These are phyloP conservation scores for Pollachius pollachius DNA, from an alignment of 2,113 vertebrate species.

Conservation along the genomic window DNA sequence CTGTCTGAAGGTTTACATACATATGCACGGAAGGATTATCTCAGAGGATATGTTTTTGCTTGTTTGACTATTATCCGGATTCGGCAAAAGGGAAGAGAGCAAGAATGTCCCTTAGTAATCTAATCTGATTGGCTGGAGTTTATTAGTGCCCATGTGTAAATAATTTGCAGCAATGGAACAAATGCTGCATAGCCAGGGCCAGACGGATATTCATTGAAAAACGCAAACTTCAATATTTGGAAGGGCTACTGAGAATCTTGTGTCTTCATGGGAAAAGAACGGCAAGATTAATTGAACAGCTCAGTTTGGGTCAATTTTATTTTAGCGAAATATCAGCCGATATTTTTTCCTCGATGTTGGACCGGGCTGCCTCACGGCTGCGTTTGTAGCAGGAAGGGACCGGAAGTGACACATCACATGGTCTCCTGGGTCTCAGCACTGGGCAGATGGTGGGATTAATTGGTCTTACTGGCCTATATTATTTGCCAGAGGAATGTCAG, in stretches of 20 bases:
- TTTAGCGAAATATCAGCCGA: neutral
- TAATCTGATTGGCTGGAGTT: too few species aligned
- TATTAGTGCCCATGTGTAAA: too few species aligned
- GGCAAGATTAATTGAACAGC: constrained; percentile 6
- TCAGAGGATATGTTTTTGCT: too few species aligned
- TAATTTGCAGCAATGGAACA: too few species aligned
- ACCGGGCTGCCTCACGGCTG: constrained; percentile 7
- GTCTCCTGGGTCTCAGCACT: constrained; percentile 18
- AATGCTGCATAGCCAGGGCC: too few species aligned
- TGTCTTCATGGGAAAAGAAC: neutral
- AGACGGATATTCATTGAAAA: too few species aligned
- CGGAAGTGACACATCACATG: constrained; percentile 19
- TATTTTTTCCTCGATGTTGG: neutral
- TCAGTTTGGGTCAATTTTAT: neutral
- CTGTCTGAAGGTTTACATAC: too few species aligned
- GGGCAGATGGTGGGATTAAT: constrained; percentile 60
- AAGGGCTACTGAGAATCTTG: neutral
- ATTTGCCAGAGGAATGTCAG: constrained; percentile 59
- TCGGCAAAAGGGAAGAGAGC: too few species aligned
- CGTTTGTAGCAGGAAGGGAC: neutral
- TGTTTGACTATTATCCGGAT: too few species aligned
- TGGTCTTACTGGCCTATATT: constrained; percentile 42
- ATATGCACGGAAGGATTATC: too few species aligned
- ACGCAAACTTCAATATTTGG: too few species aligned
- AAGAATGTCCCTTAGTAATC: too few species aligned